Conservation (phyloP, 2,113 vertebrate genomes). For the Saguinus imperator region DNA sequence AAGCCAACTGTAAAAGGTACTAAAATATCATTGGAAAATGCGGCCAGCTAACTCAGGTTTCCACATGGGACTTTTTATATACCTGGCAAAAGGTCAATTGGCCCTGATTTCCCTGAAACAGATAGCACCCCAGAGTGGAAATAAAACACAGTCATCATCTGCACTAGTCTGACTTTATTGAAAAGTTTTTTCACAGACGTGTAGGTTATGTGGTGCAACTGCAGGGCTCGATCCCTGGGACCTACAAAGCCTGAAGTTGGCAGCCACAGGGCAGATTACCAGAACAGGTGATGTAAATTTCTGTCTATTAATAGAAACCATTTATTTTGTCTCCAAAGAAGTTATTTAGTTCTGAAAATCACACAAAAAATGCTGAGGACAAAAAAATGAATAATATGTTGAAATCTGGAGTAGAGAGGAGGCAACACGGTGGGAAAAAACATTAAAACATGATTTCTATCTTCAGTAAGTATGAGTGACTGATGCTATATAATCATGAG, state of each 20-base stretch:
- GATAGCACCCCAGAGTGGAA: conserved; percentile 22
- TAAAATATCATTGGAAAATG: conserved; percentile 35
- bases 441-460: neutral
- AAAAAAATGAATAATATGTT: neutral
- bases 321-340: conserved; percentile 8
- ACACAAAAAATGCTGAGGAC: neutral
- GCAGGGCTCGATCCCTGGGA: neutral
- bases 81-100: conserved; percentile 45
- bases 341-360: conserved; percentile 28
- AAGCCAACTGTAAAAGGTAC: conserved; percentile 32
- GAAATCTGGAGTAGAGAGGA: neutral
- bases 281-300: neutral
- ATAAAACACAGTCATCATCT: neutral
- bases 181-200: neutral
- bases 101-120: conserved; percentile 45
- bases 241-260: neutral
- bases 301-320: conserved; percentile 16
- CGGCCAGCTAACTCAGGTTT: conserved; percentile 19
- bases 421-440: neutral
- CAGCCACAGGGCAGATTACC: neutral
- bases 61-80: conserved; percentile 46
- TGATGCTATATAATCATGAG: neutral
- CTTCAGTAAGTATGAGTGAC: neutral
- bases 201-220: neutral
- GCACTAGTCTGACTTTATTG: neutral